Evolutionary conservation across 2,888 invertebrate genomes (phyloP), one percentile per base, ranked within the genome.

Genomic region (Cloeon dipterum): DNA sequence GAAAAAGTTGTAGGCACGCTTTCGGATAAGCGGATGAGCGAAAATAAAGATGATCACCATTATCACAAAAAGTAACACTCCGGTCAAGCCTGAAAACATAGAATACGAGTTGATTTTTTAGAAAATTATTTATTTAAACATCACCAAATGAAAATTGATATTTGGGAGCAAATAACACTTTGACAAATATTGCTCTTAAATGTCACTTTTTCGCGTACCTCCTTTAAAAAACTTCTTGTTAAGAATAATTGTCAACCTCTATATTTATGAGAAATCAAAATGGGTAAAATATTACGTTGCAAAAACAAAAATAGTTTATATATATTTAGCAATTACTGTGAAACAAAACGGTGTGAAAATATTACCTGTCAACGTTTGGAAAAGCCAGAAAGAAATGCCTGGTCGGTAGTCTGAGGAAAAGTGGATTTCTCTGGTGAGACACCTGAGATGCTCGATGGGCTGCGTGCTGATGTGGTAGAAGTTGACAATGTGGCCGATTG

Each of bases 401-500:
- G 91, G 89, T 49, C 83, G 75, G 49, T 86, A 86, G 56, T 93
- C 93, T 0, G 89, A 89, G 0, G 85, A 76, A 51, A 94, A 93
- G 47, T 85, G 78, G 7, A 94, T 77, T 57, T 94, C 93, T 44
- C 82, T 78, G 2, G 93, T 93, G 5, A 94, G 64, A 51, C 93
- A 94, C 21, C 78, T 69, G 2, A 94, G 59, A 56, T 94, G 86
- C 49, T 88, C 89, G 2, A 89, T 66, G 0, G 91, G 88, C 51
- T 94, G 94, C 0, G 91, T 93, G 4, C 89, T 89, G 0, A 94
- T 83, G 51, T 94, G 93, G 55, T 94, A 94, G 58, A 94, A 94
- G 58, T 94, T 94, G 21, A 94, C 85, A 53, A 93, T 78, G 50
- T 94, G 94, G 0, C 93, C 93, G 3, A 88, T 75, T 0, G 89